These are phyloP conservation scores for Chromis chromis DNA, from an alignment of 2,797 vertebrate species.

Conservation along the genomic window DNA sequence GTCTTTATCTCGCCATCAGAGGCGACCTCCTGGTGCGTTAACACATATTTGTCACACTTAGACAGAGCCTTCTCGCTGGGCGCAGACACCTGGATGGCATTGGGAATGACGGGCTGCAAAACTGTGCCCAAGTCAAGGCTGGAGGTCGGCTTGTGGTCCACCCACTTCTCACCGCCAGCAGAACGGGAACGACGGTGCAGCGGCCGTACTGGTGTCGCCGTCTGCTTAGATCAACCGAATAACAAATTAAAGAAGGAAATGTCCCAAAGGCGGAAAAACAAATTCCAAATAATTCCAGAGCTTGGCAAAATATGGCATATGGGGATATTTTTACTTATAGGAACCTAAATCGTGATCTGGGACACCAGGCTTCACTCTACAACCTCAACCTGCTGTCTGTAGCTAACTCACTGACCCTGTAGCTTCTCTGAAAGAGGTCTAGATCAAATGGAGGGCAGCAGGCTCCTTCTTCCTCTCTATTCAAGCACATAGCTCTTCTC, in stretches of 20 bases:
- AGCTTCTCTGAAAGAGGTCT: slow-evolving; percentile 82
- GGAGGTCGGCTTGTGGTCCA: slow-evolving; percentile 92
- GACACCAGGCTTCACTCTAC: neutral
- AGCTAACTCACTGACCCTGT: slow-evolving; percentile 88
- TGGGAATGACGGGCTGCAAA: slow-evolving; percentile 92
- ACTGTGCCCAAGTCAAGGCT: slow-evolving; percentile 92
- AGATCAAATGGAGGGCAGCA: slow-evolving; percentile 73
- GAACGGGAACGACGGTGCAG: slow-evolving; percentile 90
- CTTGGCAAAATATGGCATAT: neutral
- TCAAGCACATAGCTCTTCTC: slow-evolving; percentile 77
- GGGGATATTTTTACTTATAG: neutral
- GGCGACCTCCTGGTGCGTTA: slow-evolving; percentile 96
- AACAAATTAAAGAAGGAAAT: neutral
- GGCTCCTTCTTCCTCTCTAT: slow-evolving; percentile 66
- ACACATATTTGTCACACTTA: slow-evolving; percentile 95
- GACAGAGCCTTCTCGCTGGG: slow-evolving; percentile 93
- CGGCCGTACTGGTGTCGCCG: slow-evolving; percentile 80
- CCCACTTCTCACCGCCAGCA: slow-evolving; percentile 93
- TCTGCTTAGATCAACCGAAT: slow-evolving; percentile 79
- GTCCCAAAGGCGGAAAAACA: neutral
- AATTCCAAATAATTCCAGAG: neutral
- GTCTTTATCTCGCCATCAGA: slow-evolving; percentile 96
- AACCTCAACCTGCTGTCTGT: slow-evolving; percentile 41
- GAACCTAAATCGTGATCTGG: slow-evolving; percentile 1
- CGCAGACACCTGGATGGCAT: slow-evolving; percentile 90